Percentiles rank a stretch among this genome's conserved stretches.
Evolutionary conservation across 2,113 vertebrate species (phyloP).

Genomic region (Nettapus auritus): DNA sequence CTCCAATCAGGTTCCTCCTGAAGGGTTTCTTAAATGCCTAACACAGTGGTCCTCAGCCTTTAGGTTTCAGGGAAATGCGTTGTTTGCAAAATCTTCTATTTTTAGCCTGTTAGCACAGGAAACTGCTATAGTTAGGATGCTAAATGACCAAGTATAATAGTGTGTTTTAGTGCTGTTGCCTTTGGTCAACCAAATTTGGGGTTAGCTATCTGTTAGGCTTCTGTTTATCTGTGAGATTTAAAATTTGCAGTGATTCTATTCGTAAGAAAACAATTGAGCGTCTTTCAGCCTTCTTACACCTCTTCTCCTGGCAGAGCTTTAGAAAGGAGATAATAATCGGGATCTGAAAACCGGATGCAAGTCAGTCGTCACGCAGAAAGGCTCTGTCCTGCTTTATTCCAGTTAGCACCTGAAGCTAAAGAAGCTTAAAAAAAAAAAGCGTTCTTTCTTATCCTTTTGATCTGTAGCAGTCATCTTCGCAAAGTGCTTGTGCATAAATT

Average conservation of each 20-base stretch:
- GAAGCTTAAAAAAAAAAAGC: neutral
- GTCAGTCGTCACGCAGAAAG: neutral
- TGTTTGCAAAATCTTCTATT: neutral
- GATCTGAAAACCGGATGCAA: neutral
- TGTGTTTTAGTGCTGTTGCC: neutral
- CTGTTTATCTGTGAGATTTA: neutral
- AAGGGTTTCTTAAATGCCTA: neutral
- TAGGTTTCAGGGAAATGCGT: neutral
- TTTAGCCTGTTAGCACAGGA: neutral
- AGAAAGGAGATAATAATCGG: neutral
- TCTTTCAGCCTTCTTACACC: neutral
- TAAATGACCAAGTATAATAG: neutral
- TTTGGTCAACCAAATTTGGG: neutral
- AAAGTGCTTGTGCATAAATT: neutral
- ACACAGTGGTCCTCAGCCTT: neutral
- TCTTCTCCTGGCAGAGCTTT: neutral
- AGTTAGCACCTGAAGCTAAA: neutral
- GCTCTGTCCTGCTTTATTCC: neutral
- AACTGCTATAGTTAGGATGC: neutral
- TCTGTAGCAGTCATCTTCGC: neutral
- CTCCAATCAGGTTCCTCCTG: accelerated
- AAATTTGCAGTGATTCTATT: neutral
- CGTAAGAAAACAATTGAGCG: no score
- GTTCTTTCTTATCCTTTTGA: neutral
- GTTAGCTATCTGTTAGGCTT: neutral